A percentile compares a stretch with the other conserved stretches of the same genome.
Evolutionary conservation across 64 coral and sea anemone genomes (phyloP).

Genomic region (Hydrozoanthus tunicans): DNA sequence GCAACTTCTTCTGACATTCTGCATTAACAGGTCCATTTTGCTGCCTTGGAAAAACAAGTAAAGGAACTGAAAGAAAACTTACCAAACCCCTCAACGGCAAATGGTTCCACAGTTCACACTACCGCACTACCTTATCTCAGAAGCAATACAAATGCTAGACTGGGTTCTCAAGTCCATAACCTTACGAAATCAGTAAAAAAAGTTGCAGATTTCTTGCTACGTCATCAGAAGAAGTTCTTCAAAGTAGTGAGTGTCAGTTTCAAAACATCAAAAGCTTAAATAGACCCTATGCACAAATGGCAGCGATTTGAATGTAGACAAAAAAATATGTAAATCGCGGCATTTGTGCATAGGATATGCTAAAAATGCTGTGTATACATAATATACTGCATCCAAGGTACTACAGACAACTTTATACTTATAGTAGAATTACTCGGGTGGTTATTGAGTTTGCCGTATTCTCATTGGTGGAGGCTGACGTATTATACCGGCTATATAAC

Average conservation of each 20-base stretch:
- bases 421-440: too few relatives aligned
- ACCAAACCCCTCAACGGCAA: not conserved
- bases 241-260: slow-evolving; percentile 31
- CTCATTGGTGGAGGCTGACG: too few relatives aligned
- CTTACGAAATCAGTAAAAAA: slow-evolving; percentile 50
- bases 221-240: slow-evolving; percentile 49
- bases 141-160: not conserved
- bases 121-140: not conserved
- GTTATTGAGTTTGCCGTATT: too few relatives aligned
- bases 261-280: not conserved
- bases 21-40: not conserved
- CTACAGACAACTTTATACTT: too few relatives aligned
- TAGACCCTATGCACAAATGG: not conserved
- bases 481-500: too few relatives aligned
- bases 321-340: too few relatives aligned
- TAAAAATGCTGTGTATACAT: too few relatives aligned
- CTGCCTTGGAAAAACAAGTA: slow-evolving; percentile 20
- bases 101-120: not conserved
- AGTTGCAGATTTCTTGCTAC: slow-evolving; percentile 50
- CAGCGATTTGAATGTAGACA: not conserved
- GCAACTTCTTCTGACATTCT: not conserved
- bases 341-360: too few relatives aligned
- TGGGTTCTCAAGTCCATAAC: slow-evolving; percentile 49
- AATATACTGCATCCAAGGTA: too few relatives aligned
- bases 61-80: not conserved